A percentile compares a stretch with the other conserved stretches of the same genome.
These are phyloP conservation scores for Anabas testudineus DNA, from an alignment of 2,797 vertebrate species.

Conservation along the genomic window DNA sequence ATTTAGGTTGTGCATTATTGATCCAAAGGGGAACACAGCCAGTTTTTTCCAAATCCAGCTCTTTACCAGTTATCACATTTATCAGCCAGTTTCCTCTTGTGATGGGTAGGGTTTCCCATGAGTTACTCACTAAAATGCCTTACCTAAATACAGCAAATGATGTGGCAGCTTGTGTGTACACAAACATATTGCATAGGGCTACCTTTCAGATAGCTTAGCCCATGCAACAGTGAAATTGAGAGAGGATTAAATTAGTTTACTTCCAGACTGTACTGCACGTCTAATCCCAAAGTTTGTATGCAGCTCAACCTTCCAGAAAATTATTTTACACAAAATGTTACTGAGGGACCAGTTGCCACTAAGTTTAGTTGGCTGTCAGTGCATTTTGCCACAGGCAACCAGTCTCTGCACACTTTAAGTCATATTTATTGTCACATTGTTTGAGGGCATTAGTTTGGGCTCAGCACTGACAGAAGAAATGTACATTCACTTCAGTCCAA, in stretches of 20 bases:
- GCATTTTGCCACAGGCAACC: slow-evolving; percentile 30
- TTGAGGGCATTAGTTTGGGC: slow-evolving; percentile 18
- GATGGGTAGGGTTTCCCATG: slow-evolving; percentile 3
- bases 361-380: slow-evolving; percentile 24
- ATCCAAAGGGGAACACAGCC: slow-evolving; percentile 63
- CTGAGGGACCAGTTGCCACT: slow-evolving; percentile 7
- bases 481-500: slow-evolving; percentile 8
- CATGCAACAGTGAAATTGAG: slow-evolving; percentile 64
- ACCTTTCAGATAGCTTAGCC: slow-evolving; percentile 51
- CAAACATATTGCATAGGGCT: slow-evolving; percentile 12
- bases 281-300: slow-evolving; percentile 55
- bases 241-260: slow-evolving; percentile 70
- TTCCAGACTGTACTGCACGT: slow-evolving; percentile 29
- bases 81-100: slow-evolving; percentile 51
- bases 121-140: slow-evolving; percentile 10
- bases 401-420: slow-evolving; percentile 23
- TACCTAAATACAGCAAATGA: slow-evolving; percentile 29
- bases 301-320: slow-evolving; percentile 68
- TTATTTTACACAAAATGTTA: slow-evolving; percentile 59
- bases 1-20: slow-evolving; percentile 78
- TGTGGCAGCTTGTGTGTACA: slow-evolving; percentile 22
- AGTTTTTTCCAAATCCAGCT: slow-evolving; percentile 54
- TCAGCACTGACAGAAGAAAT: background rate
- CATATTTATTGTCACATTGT: slow-evolving; percentile 42
- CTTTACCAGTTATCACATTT: slow-evolving; percentile 65